Evolutionary conservation across 2,113 vertebrate species (phyloP).

Genomic region (Phyllopteryx taeniolatus): DNA sequence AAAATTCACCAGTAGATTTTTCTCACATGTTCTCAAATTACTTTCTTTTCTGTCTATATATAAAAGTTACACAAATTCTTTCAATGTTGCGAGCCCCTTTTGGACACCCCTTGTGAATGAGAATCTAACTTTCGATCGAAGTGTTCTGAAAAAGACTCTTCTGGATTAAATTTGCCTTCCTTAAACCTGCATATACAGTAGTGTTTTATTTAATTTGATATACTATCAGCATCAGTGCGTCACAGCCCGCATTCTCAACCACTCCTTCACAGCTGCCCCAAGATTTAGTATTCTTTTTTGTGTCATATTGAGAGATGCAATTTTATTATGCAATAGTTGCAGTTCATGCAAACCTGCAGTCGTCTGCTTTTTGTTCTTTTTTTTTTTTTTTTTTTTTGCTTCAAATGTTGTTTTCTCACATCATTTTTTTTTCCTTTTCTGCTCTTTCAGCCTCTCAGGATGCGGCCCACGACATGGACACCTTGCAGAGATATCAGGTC

Average conservation of each 20-base stretch:
- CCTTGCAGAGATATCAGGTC: slow-evolving; percentile 85
- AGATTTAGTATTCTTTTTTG: not conserved
- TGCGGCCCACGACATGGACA: slow-evolving; percentile 85
- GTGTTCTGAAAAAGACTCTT: too few relatives aligned
- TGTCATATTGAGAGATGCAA: not conserved
- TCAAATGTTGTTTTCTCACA: not conserved
- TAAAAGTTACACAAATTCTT: too few relatives aligned
- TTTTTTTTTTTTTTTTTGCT: not conserved
- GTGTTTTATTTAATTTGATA: too few relatives aligned
- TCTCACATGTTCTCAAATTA: too few relatives aligned
- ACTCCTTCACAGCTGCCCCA: not conserved
- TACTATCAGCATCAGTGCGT: not conserved
- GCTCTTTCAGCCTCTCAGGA: slow-evolving; percentile 85
- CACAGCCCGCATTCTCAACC: not conserved
- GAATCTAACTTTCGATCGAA: too few relatives aligned
- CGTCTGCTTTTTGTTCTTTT: too few relatives aligned
- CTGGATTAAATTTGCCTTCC: too few relatives aligned
- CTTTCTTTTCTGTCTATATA: too few relatives aligned
- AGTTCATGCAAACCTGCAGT: not conserved
- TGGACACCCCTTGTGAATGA: too few relatives aligned
- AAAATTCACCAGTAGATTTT: not conserved
- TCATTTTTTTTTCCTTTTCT: not conserved
- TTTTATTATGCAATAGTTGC: not conserved
- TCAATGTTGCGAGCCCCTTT: too few relatives aligned
- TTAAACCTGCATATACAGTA: too few relatives aligned